Evolutionary conservation across 2,888 invertebrate genomes (phyloP), one percentile per base, ranked within the genome.

Genomic region (Macropis europaea): DNA sequence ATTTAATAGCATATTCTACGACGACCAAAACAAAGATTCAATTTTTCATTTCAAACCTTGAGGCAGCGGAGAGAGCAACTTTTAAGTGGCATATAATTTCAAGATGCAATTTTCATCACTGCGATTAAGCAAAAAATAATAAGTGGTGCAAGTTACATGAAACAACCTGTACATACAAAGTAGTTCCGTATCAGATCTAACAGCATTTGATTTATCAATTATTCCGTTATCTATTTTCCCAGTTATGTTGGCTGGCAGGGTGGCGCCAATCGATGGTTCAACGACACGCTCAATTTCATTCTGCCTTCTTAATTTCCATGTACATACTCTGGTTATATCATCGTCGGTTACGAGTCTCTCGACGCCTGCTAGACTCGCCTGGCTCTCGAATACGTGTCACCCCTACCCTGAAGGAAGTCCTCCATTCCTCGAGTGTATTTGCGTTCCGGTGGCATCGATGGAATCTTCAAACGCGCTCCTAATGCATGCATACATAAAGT

Each of bases 391-490:
- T 48, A 56, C 53, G 57, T 42, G 59, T 40, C 52, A 53, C 28
- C 17, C 52, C 24, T 19, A 13, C 24, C 38, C 32, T n/a, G n/a
- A 5, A 45, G 19, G 24, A 24, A 24, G 3, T 9, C 60, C 24
- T 42, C n/a, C 60, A 38, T 68, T 52, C 38, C 61, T 52, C 36
- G 36, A 36, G 48, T 45, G 48, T 45, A 52, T 57, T 69, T 45
- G 70, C 52, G 61, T 61, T 69, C 62, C 54, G 17, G 32, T 52
- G 61, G 52, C 61, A 56, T 61, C 50, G 61, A 62, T 52, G 69
- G 71, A 62, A 69, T 72, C 71, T 52, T 56, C 47, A 70, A 60
- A 60, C 38, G 59, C 48, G 47, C 59, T 53, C 50, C 72, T 71
- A 71, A 73, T 61, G 66, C 56, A 48, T 26, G 45, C 34, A 63